Evolutionary conservation across 1,140 invertebrate species (phyloP), one percentile per base, ranked within the genome.

Genomic region (Lysiphlebus fabarum): DNA sequence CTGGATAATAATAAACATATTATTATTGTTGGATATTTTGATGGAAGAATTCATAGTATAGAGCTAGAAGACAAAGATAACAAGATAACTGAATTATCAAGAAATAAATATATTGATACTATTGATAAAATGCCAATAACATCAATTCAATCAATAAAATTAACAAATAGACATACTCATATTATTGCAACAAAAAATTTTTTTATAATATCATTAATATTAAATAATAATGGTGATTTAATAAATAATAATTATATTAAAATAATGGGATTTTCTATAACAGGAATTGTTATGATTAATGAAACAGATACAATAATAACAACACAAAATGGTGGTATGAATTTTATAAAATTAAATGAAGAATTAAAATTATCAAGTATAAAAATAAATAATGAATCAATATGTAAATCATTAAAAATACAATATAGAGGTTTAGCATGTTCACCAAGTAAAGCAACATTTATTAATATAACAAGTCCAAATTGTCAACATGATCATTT

Each of bases 401-500:
- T 53, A 67, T 76, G 34, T 26, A 51, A 62, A 37, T 63, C 65
- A 41, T 42, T 51, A 44, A 53, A 53, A 50, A 37, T 73, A 7
- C 75, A 75, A 17, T 77, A 70, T 64, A 51, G 78, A 1, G 78
- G 76, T 1, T 62, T 77, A 6, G 63, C 71, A 5, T 56, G 62
- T 62, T 78, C 76, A 2, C 59, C 41, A 33, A 79, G 68, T 56
- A 64, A 59, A 58, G 34, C 58, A 7, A 63, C 76, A 12, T 70
- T 77, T 42, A 26, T 65, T 6, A 71, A 70, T 33, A 53, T 77
- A 36, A 75, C 71, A 4, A 74, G 70, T 65, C 78, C 78, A 6
- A 70, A 66, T 56, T 50, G 43, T 8, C 62, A 63, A 7, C 74
- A 74, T 43, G 78, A 80, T 67, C 78, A 80, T 64, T 59, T 80